Evolutionary conservation across 2,797 vertebrate species (phyloP), one percentile per base, ranked within the genome.

Genomic region (Phoxinus dragarum): DNA sequence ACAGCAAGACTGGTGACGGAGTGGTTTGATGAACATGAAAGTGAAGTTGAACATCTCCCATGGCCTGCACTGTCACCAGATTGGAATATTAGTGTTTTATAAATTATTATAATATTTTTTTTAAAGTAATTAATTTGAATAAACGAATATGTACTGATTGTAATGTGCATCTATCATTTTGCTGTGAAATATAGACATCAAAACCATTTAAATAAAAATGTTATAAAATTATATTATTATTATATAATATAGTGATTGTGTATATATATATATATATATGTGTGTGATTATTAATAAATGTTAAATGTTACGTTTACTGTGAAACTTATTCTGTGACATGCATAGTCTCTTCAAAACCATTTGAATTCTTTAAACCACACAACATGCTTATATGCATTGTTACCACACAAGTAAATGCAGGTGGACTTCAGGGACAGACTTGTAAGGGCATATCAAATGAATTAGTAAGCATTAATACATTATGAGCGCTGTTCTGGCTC

Each of bases 381-480:
- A 88, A 66, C 61, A 81, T 49, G 42, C 27, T 64, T 86, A 84
- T 87, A 81, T 73, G 84, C 86, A 84, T 86, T 87, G 86, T 87
- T 86, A 82, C 77, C 79, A 73, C 84, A 87, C 81, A 77, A 77
- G 75, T 81, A 79, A 86, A 87, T 87, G 88, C 88, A 88, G 89
- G 86, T 90, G 86, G 86, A 69, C 88, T 88, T 88, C 69, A 77
- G 89, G 79, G 84, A 86, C 76, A 76, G 79, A 86, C 84, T 71
- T 86, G 86, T 86, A 84, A 84, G 87, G 86, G 86, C 84, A 80
- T 88, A 75, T 86, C 88, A 83, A 88, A 88, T 90, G 79, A 90
- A 90, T 86, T 91, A 92, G 93, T 91, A 91, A 89, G 79, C 89
- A 91, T 92, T 92, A 92, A 90, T 91, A 91, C 91, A 94, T 93